Evolutionary conservation across 1,140 invertebrate genomes (phyloP).

Genomic region (Akabosia matsudoensis): DNA sequence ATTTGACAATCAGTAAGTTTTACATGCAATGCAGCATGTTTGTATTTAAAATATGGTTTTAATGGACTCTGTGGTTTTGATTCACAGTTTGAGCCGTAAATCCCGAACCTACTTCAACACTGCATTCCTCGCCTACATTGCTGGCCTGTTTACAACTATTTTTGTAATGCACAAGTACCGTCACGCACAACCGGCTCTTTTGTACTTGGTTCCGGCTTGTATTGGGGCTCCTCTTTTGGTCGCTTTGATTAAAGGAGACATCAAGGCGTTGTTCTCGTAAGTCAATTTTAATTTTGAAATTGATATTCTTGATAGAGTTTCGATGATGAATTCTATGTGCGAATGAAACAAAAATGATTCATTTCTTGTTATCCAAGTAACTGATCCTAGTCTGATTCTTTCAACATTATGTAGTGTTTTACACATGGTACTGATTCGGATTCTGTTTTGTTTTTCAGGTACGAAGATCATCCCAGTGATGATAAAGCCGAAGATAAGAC

Average conservation of each 20-base stretch:
- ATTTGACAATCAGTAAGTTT: conserved; percentile 76
- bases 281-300: conserved; percentile 51
- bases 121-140: conserved; percentile 90
- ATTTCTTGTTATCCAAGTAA: conserved; percentile 11
- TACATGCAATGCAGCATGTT: background rate
- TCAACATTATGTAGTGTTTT: no score
- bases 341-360: background rate
- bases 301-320: background rate
- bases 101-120: conserved; percentile 88
- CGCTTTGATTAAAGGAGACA: conserved; percentile 84
- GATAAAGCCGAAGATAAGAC: no score
- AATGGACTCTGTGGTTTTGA: conserved; percentile 39
- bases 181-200: conserved; percentile 95
- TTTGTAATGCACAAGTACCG: conserved; percentile 98
- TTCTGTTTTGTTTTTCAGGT: no score
- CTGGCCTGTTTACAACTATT: conserved; percentile 90
- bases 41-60: conserved; percentile 8
- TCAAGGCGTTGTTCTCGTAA: conserved; percentile 86
- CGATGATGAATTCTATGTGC: background rate
- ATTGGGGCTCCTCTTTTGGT: conserved; percentile 80
- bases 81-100: conserved; percentile 75
- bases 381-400: no score
- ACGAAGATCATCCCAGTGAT: no score
- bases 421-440: no score
- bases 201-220: conserved; percentile 97